These are phyloP conservation scores for Dreissena rostriformis DNA, from an alignment of 1,140 invertebrate genomes.

Conservation along the genomic window DNA sequence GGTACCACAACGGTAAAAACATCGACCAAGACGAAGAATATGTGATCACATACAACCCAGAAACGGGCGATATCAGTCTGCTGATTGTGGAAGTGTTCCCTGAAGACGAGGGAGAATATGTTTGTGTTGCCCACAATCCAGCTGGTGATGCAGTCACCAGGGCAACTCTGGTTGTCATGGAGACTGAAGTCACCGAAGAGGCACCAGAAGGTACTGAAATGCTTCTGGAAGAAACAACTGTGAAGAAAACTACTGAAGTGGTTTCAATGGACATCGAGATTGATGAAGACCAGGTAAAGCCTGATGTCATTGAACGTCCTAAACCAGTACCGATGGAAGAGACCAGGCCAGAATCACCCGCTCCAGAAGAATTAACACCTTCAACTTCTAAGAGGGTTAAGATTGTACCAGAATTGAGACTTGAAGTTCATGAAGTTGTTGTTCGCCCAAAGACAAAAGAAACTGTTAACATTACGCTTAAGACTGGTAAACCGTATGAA, in stretches of 20 bases:
- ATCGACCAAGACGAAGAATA: conserved; percentile 81
- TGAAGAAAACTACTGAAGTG: conserved; percentile 36
- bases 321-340: conserved; percentile 44
- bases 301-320: conserved; percentile 59
- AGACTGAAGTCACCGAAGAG: conserved; percentile 80
- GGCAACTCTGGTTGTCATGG: conserved; percentile 82
- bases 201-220: conserved; percentile 58
- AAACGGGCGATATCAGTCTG: conserved; percentile 77
- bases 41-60: conserved; percentile 78
- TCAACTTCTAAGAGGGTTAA: background rate
- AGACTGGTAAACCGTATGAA: conserved; percentile 20
- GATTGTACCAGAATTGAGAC: background rate
- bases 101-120: conserved; percentile 82
- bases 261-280: conserved; percentile 60
- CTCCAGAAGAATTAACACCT: conserved; percentile 35
- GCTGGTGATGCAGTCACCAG: conserved; percentile 90
- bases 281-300: conserved; percentile 66
- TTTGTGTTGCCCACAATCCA: conserved; percentile 93
- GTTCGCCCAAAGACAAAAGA: conserved; percentile 36
- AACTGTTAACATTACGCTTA: conserved; percentile 22
- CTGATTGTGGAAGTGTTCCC: conserved; percentile 82
- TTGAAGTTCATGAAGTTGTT: conserved; percentile 31
- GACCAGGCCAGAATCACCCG: conserved; percentile 2
- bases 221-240: conserved; percentile 52
- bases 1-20: conserved; percentile 80